phyloP scores from a whole-genome alignment of 2,113 vertebrate species.

The Trogon surrucura region DNA sequence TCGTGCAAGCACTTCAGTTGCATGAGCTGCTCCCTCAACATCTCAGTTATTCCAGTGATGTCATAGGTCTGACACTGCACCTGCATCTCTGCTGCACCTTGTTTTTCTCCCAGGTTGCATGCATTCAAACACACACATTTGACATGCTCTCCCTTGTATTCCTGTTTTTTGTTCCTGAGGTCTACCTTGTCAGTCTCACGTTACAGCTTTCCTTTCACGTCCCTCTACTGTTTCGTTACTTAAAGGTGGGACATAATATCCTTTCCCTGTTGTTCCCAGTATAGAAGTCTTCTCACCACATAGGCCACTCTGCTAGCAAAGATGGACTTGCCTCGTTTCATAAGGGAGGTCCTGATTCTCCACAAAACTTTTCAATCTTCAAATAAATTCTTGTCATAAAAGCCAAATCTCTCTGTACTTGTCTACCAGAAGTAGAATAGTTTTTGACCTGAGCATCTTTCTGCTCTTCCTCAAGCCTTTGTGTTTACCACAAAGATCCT shows the following conservation, averaged over 20 bases:
- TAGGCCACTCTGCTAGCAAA: not conserved
- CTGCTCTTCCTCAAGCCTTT: not conserved
- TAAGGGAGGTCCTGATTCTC: not conserved
- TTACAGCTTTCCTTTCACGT: not conserved
- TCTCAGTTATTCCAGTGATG: not conserved
- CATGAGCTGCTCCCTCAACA: not conserved
- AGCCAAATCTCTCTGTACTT: not conserved
- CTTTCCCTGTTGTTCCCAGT: not conserved
- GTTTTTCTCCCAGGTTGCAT: not conserved
- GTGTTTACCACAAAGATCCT: not conserved
- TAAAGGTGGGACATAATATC: not conserved
- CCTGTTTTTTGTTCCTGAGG: not conserved
- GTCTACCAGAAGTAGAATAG: not conserved
- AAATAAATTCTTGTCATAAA: not conserved
- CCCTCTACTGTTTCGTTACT: not conserved
- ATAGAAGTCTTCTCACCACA: not conserved
- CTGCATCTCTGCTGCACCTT: not conserved
- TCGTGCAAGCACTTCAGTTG: not conserved
- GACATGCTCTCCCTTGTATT: not conserved
- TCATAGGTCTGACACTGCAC: not conserved
- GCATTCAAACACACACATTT: not conserved
- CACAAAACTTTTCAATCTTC: not conserved
- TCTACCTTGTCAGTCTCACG: not conserved
- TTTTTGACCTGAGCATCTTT: not conserved
- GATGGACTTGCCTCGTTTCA: not conserved